Base-by-base conservation (phyloP, 2,797 vertebrate genomes). In the Darevskia mixta region DNA sequence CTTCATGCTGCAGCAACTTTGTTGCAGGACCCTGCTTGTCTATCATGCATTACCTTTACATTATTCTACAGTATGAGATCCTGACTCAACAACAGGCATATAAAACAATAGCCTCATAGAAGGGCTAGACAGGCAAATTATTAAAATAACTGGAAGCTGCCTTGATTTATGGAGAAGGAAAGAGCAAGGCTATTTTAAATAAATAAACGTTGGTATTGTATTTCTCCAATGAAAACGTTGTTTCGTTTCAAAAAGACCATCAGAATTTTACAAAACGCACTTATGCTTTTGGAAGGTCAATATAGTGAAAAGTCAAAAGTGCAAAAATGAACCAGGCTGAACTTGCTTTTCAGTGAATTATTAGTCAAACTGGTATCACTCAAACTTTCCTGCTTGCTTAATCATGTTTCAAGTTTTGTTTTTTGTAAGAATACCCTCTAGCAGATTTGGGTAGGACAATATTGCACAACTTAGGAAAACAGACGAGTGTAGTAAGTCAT, bases 381-480 rank as follows among this genome's bases (percentile, higher is more conserved):
- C 88, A 94, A 94, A 96, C 90, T 96, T 96, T 83, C 94, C 91
- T 96, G 90, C 96, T 96, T 97, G 95, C 92, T 97, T 96, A 96
- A 94, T 95, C 95, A 96, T 96, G 93, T 94, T 97, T 96, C 92
- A 95, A 92, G 94, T 29, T 72, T 86, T 69, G 45, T 69, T 79
- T 79, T 38, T 38, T 69, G 35, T 78, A 96, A 95, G 92, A 96
- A 94, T 94, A 95, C 90, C 95, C 97, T 95, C 94, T 92, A 96
- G 95, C 95, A 94, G 86, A 82, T 72, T 96, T 92, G 95, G 92
- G 95, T 88, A 93, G 91, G 94, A 94, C 95, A 96, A 82, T 93
- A 95, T 95, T 95, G 88, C 93, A 95, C 93, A 95, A 94, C 93
- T 95, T 87, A 86, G 90, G 13, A 61, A 87, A 90, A 93, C 95